Evolutionary conservation across 2,113 vertebrate genomes (phyloP), one percentile per base, ranked within the genome.

Genomic region (Nycticorax nycticorax): DNA sequence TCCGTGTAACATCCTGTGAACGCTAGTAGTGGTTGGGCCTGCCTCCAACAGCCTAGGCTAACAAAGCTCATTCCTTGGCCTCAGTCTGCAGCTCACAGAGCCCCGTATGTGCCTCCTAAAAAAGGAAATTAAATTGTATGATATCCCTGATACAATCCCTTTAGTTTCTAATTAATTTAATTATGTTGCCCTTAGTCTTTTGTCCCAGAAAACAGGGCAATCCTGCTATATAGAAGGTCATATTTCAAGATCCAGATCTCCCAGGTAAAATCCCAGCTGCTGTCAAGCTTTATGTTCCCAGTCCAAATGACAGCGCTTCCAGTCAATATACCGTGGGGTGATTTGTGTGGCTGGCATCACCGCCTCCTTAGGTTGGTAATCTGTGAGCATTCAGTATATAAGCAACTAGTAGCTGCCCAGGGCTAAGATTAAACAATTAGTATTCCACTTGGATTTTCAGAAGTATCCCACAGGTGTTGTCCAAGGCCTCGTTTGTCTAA

Each of bases 1-100:
- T 55, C 66, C 0, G 0, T 39, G 11, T 16, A 5, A 12, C 6
- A 21, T 24, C 52, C 53, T 7, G 3, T 26, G 66, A 22, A 24
- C 5, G 12, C 8, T 22, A 22, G 35, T 8, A 67, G 30, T 8
- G 52, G 12, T 15, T 59, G 9, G 52, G 66, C 67, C 55, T 13
- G 3, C 27, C 75, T 75, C 56, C 48, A 74, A 5, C 14, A 43
- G 26, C 41, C n/a, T 8, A 4, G 18, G 8, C 6, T 56, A 20
- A 43, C 9, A 18, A 37, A 92, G 41, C 15, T 56, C 33, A 28
- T 43, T 39, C 60, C 33, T 82, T 88, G 39, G 15, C 55, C 32
- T 53, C 55, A 12, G 4, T 33, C 78, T 71, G 32, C 55, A 71
- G 27, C 37, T 67, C 75, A 41, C 35, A 52, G 60, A 63, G 15